These are phyloP conservation scores for Stratiolaelaps scimitus DNA, from an alignment of 1,140 invertebrate genomes.

Conservation along the genomic window DNA sequence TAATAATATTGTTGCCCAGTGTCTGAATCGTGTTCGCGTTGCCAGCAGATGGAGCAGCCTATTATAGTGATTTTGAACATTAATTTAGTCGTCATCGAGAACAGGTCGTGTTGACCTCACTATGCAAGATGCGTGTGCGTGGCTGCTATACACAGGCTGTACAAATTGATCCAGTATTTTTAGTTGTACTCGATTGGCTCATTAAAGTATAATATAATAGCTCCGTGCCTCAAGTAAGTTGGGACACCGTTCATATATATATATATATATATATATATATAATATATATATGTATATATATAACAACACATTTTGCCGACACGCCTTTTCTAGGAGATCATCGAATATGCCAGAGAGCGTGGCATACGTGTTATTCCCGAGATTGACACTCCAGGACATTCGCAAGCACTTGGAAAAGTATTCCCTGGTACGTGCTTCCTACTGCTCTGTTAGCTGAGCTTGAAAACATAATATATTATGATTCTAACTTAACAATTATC, in stretches of 20 bases:
- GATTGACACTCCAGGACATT: constrained; percentile 44
- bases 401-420: constrained; percentile 40
- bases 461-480: not conserved
- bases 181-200: not conserved
- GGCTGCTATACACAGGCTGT: no score
- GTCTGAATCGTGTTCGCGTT: no score
- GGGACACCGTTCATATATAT: no score
- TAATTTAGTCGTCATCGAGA: no score
- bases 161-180: not conserved
- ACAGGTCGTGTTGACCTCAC: no score
- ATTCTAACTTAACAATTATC: not conserved
- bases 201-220: not conserved
- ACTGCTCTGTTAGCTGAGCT: no score
- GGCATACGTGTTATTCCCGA: constrained; percentile 44
- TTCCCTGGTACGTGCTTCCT: constrained; percentile 34
- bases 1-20: no score
- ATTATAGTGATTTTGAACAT: no score
- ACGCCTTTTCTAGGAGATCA: constrained; percentile 35
- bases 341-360: constrained; percentile 41
- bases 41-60: no score
- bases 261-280: no score
- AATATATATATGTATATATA: not conserved
- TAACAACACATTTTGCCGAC: not conserved
- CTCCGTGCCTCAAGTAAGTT: no score
- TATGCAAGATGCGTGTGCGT: no score